Evolutionary conservation across 2,888 invertebrate genomes (phyloP), one percentile per base, ranked within the genome.

Genomic region (Strigamia crassipes): DNA sequence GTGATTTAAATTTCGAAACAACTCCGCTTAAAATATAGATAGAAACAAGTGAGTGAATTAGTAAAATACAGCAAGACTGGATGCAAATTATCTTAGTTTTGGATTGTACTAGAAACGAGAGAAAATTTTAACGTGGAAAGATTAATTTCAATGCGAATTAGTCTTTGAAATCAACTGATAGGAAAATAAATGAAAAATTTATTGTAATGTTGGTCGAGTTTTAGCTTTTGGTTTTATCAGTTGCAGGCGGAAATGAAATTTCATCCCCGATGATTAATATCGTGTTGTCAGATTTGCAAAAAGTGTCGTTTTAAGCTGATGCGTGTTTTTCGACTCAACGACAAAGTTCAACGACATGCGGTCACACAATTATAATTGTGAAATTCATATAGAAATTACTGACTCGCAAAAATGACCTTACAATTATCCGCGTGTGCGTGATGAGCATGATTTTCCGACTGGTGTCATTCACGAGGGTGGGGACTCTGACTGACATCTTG

Each of bases 341-440:
- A 73, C 73, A 73, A 73, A 73, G 73, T 73, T 73, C 73, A 73
- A 73, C 73, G 73, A 73, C 73, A 73, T 31, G 73, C 66, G 73
- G 73, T 73, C 73, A 73, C 27, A n/a, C n/a, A 73, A 73, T 73
- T 73, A 73, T 38, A 38, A 38, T 38, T 38, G 38, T 38, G 38
- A 10, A 38, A 38, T 38, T 38, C n/a, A 27, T 27, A 73, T 31
- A 31, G 31, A 73, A 73, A 73, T 73, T 73, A 73, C 73, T 12
- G 73, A 73, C 73, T 73, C 27, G 73, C n/a, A 27, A 73, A 73
- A 73, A 73, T 73, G 73, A 73, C 73, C 73, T 73, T 27, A n/a
- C 73, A 73, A 73, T 73, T 23, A 73, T 31, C 73, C n/a, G 73
- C 12, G 73, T 31, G 73, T 73, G 73, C 73, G 73, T 73, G 73